Conservation (phyloP, 2,797 vertebrate genomes). For the Enteromius thamalakanensis region DNA sequence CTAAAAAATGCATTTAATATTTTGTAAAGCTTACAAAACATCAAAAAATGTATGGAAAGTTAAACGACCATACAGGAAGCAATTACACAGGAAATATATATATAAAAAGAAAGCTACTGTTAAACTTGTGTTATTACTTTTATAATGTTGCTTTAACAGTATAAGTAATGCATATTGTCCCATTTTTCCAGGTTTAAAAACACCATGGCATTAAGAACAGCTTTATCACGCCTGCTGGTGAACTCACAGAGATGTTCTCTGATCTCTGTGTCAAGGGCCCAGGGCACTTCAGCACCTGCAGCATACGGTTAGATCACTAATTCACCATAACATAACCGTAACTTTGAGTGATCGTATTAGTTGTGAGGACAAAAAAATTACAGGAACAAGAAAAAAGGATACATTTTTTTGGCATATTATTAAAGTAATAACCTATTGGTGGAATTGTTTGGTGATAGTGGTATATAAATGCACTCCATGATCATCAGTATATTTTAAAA, state of each 20-base stretch:
- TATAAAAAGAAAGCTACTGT: not conserved
- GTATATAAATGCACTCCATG: not conserved
- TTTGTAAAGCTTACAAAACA: not conserved
- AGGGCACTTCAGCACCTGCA: constrained; percentile 54
- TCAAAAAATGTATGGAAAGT: not conserved
- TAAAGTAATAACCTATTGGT: not conserved
- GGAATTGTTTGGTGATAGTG: not conserved
- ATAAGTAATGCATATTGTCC: not conserved
- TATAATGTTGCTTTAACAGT: not conserved
- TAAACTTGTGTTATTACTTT: not conserved
- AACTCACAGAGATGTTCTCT: constrained; percentile 43
- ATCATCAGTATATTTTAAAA: not conserved
- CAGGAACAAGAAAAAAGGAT: not conserved
- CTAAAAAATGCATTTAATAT: not conserved
- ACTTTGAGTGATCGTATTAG: not conserved
- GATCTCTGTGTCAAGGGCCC: constrained; percentile 50
- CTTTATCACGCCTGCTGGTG: constrained; percentile 54
- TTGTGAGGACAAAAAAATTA: not conserved
- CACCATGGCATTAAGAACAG: constrained; percentile 64
- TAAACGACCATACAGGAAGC: not conserved
- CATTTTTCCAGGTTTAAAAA: constrained; percentile 1
- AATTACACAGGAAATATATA: not conserved
- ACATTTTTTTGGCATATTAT: not conserved
- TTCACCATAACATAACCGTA: not conserved
- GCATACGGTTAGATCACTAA: constrained; percentile 30